These are phyloP conservation scores for Elanus axillaris DNA, from an alignment of 2,113 vertebrate species.

Conservation along the genomic window DNA sequence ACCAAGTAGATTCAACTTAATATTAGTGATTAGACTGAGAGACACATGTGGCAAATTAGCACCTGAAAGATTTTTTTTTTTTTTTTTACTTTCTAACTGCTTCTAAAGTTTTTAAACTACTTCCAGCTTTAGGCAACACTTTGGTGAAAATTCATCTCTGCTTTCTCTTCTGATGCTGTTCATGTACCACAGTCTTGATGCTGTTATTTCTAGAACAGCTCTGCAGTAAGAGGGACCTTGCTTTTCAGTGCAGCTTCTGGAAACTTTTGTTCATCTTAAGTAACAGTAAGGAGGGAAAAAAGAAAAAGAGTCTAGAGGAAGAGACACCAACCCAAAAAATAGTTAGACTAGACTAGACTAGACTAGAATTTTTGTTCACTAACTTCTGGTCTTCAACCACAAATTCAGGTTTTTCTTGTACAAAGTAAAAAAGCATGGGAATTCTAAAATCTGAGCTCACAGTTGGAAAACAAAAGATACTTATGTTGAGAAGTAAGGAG, in stretches of 20 bases:
- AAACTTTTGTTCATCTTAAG: background rate
- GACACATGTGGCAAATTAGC: background rate
- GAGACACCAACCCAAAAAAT: background rate
- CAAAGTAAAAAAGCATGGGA: background rate
- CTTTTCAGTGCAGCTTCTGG: background rate
- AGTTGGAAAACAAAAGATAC: background rate
- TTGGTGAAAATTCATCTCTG: background rate
- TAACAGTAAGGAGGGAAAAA: background rate
- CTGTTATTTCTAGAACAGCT: background rate
- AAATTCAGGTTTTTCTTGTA: background rate
- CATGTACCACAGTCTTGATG: background rate
- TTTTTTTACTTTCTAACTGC: background rate
- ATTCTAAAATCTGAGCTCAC: background rate
- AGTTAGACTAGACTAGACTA: background rate
- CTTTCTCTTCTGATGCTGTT: background rate
- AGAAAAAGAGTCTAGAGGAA: background rate
- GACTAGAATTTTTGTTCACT: background rate
- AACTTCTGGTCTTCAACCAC: background rate
- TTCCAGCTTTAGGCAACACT: background rate
- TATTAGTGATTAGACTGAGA: background rate
- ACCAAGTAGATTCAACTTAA: background rate
- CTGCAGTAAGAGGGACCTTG: background rate
- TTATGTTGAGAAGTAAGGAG: background rate
- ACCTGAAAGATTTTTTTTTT: background rate
- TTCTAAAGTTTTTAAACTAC: background rate